Evolutionary conservation across 2,113 vertebrate genomes (phyloP), one percentile per base, ranked within the genome.

Genomic region (Chaenogobius annularis): DNA sequence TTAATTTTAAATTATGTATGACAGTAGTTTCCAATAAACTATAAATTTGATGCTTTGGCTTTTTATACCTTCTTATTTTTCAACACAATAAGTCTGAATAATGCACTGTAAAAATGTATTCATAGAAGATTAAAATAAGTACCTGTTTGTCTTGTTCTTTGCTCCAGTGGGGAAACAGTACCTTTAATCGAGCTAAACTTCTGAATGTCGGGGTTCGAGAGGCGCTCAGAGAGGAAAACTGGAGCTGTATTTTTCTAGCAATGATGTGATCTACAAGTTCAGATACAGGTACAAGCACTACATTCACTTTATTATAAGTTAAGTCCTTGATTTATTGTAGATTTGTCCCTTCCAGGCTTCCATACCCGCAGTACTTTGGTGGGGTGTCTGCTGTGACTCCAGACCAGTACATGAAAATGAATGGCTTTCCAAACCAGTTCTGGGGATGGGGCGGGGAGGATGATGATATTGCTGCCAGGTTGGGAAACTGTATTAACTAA

Each of bases 361-460:
- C 96, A 0, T 98, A 98, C 82, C 90, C 94, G 0, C 95, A 96
- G 80, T 98, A 97, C 79, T 98, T 98, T 9, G 96, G 96, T 12
- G 96, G 96, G 0, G 96, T 98, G 22, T 98, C 96, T 0, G 96
- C 96, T 0, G 90, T 98, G 52, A 98, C 96, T 56, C 96, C 96
- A 0, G 95, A 97, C 71, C 96, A 98, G 90, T 98, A 96, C 74
- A 94, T 98, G 91, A 98, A 95, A 90, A 98, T 98, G 91, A 98
- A 98, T 0, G 96, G 96, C 80, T 98, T 98, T 74, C 96, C 96
- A 43, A 98, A 98, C 9, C 95, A 95, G 73, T 98, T 98, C 77
- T 98, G 96, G 96, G 96, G 96, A 50, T 98, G 96, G 96, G 96
- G 96, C 0, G 96, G 96, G 0, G 96, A 98, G 79, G 96, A 98